A percentile compares a stretch with the other conserved stretches of the same genome.
phyloP scores from a whole-genome alignment of 2,888 invertebrate genomes.

The Leucophenga maculata region DNA sequence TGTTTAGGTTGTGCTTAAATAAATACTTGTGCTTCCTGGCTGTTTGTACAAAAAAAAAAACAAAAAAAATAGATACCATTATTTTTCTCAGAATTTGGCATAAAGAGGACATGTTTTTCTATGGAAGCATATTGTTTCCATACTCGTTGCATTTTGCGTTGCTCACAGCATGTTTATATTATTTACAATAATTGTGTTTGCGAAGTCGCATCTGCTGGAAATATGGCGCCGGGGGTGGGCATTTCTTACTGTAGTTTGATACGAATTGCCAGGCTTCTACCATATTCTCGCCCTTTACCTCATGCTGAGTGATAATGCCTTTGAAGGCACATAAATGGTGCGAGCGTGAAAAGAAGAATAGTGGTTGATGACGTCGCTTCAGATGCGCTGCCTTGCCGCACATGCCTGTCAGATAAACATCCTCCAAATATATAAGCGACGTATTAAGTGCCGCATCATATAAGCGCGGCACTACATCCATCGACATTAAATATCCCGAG shows the following conservation, averaged over 20 bases:
- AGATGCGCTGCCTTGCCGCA: conserved; percentile 77
- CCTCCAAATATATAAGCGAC: conserved; percentile 83
- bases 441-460: conserved; percentile 80
- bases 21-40: too few species aligned
- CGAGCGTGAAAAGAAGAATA: conserved; percentile 74
- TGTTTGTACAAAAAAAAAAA: too few species aligned
- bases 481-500: conserved; percentile 84
- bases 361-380: conserved; percentile 77
- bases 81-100: not conserved
- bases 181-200: conserved; percentile 46
- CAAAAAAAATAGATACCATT: too few species aligned
- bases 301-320: conserved; percentile 75
- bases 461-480: conserved; percentile 78
- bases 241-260: conserved; percentile 64
- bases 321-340: conserved; percentile 74
- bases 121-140: not conserved
- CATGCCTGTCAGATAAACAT: conserved; percentile 85
- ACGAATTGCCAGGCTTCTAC: conserved; percentile 69
- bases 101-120: too few species aligned
- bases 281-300: conserved; percentile 74
- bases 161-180: conserved; percentile 9
- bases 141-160: not conserved
- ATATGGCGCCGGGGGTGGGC: conserved; percentile 67
- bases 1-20: too few species aligned
- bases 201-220: conserved; percentile 62